Conservation (phyloP, 2,797 vertebrate species). For the Melanitta fusca region DNA sequence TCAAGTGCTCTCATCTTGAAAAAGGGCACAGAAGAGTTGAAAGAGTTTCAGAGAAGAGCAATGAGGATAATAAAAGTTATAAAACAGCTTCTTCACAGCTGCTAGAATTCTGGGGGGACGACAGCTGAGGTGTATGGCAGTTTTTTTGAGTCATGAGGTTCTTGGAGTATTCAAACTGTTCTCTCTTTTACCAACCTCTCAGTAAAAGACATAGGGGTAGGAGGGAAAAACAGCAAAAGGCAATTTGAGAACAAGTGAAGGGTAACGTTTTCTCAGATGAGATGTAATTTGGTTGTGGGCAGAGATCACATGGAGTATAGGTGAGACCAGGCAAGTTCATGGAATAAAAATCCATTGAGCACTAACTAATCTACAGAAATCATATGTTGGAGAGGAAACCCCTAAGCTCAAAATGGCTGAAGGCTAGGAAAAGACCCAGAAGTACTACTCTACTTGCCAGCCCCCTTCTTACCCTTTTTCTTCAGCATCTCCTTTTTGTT, state of each 20-base stretch:
- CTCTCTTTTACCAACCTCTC: not conserved
- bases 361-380: not conserved
- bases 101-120: not conserved
- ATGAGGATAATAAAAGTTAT: not conserved
- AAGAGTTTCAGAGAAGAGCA: not conserved
- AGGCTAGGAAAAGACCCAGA: not conserved
- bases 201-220: not conserved
- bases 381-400: not conserved
- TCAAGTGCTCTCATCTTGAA: not conserved
- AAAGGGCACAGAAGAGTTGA: not conserved
- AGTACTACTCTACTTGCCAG: fast-evolving
- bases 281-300: not conserved
- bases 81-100: not conserved
- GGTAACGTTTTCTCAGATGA: not conserved
- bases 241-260: not conserved
- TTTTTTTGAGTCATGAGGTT: not conserved
- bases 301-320: not conserved
- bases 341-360: not conserved
- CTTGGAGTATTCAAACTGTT: too few species aligned
- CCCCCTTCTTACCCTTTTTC: not conserved
- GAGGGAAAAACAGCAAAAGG: not conserved
- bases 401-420: not conserved
- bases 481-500: not conserved
- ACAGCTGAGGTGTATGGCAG: not conserved
- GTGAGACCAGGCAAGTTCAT: not conserved